A percentile compares a stretch with the other conserved stretches of the same genome.
Evolutionary conservation across 2,888 invertebrate genomes (phyloP).

Genomic region (Teinopalpus imperialis): DNA sequence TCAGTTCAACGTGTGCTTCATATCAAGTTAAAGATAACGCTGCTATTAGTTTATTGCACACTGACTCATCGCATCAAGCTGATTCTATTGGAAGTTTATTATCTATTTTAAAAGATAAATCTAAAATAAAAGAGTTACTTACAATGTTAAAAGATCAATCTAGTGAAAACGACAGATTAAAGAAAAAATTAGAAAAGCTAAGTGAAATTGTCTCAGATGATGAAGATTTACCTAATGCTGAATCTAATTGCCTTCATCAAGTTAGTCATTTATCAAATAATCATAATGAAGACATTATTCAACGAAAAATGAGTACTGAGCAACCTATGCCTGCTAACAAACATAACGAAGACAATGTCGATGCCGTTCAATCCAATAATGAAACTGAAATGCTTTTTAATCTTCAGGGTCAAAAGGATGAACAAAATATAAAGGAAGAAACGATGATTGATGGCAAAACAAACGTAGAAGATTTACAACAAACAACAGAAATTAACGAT

Average conservation of each 20-base stretch:
- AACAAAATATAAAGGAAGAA: slow-evolving; percentile 22
- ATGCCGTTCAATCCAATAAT: not conserved
- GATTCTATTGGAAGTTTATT: slow-evolving; percentile 57
- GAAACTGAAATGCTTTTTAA: not conserved
- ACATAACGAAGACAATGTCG: slow-evolving; percentile 7
- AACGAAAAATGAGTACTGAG: too few species aligned
- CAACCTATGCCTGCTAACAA: too few species aligned
- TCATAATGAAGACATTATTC: not conserved
- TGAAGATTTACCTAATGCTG: slow-evolving; percentile 39
- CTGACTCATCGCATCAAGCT: slow-evolving; percentile 37
- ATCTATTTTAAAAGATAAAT: slow-evolving; percentile 69
- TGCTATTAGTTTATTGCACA: slow-evolving; percentile 34
- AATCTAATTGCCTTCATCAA: not conserved
- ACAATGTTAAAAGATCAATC: slow-evolving; percentile 62
- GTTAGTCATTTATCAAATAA: not conserved
- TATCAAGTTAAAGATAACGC: slow-evolving; percentile 36
- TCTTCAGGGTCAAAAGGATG: slow-evolving; percentile 1
- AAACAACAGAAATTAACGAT: not conserved
- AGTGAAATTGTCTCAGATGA: slow-evolving; percentile 80
- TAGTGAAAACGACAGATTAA: slow-evolving; percentile 72
- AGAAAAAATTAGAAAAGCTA: slow-evolving; percentile 81
- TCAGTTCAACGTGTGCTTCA: slow-evolving; percentile 51
- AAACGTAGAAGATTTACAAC: slow-evolving; percentile 6
- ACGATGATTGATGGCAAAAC: slow-evolving; percentile 11
- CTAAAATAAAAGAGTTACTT: slow-evolving; percentile 73